Base-by-base conservation (phyloP, 2,797 vertebrate species). In the Anisognathus igniventris region DNA sequence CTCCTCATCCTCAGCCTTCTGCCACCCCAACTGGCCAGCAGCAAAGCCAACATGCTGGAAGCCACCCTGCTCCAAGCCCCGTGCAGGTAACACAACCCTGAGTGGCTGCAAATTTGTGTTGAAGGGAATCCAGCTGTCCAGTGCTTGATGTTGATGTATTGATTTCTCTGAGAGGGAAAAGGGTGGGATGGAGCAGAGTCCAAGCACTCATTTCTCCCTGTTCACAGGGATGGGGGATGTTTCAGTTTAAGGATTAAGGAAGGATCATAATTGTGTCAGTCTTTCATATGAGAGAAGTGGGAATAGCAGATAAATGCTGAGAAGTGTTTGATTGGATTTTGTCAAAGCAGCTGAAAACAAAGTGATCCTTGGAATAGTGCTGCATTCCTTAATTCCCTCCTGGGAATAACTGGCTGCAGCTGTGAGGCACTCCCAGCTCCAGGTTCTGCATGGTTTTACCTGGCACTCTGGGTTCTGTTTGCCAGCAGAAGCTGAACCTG, bases 11-110 rank as follows among this genome's bases (percentile, higher is more conserved):
- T 76, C 99, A 99, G 97, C 99, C 98, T 93, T 99, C 99, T 76
- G 99, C 99, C 82, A 99, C 99, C 3, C 99, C 99, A 47, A 99
- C 99, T 25, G 99, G 99, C 96, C 99, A 99, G 96, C 98, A 97
- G 82, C 99, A 99, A 64, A 98, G 98, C 40, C 99, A 99, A 62
- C 99, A 99, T 35, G 98, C 98, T 40, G 99, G 97, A 70, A 99
- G 95, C 97, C 99, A 99, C 95, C 98, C 99, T 14, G 99, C 99
- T 79, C 98, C 99, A 96, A 99, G 99, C 96, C 99, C 99, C 17
- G 99, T 99, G 80, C 99, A 98, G 98, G 98, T 98, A 97, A 98
- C 91, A 3, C 16, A 25, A 0, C 48, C 47, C 28, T 7, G 39
- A 58, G n/a, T 35, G 54, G n/a, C n/a, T 35, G 54, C n/a, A 57